Percentiles rank a stretch among this genome's conserved stretches.
Conservation (phyloP, 2,113 vertebrate genomes). For the Hypanus sabinus region DNA sequence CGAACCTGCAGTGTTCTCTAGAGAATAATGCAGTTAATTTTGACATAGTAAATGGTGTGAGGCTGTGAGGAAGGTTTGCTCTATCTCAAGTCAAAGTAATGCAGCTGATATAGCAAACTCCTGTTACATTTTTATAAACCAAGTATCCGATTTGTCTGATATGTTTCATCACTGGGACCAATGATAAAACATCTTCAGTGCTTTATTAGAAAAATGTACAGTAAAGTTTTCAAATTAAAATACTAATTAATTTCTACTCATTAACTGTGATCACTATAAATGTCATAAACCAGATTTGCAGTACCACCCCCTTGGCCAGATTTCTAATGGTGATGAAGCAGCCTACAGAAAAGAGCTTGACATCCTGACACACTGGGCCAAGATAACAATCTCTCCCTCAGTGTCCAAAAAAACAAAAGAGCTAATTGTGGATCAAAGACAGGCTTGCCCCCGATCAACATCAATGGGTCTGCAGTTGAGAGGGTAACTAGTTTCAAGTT, state of each 20-base stretch:
- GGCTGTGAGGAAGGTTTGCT: not conserved
- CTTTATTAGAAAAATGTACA: not conserved
- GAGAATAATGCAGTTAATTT: not conserved
- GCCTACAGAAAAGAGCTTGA: too few species aligned
- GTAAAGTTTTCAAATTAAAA: constrained; percentile 15
- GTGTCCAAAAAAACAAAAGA: too few species aligned
- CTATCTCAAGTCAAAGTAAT: not conserved
- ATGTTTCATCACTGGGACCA: not conserved
- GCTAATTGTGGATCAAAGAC: too few species aligned
- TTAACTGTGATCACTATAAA: not conserved
- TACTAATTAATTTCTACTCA: not conserved
- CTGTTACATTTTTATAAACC: not conserved
- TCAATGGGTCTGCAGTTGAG: too few species aligned
- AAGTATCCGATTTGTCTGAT: not conserved
- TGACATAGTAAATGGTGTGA: not conserved
- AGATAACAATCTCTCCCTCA: too few species aligned
- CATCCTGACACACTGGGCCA: too few species aligned
- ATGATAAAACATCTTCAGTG: not conserved
- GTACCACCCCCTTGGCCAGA: not conserved
- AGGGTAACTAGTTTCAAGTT: too few species aligned
- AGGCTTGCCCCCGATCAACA: too few species aligned
- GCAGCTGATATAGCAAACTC: not conserved
- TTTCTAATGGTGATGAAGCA: too few species aligned
- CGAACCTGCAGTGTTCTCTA: too few species aligned
- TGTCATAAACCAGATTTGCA: not conserved